phyloP scores from a whole-genome alignment of 2,888 invertebrate species.

The Mycogona germanica region DNA sequence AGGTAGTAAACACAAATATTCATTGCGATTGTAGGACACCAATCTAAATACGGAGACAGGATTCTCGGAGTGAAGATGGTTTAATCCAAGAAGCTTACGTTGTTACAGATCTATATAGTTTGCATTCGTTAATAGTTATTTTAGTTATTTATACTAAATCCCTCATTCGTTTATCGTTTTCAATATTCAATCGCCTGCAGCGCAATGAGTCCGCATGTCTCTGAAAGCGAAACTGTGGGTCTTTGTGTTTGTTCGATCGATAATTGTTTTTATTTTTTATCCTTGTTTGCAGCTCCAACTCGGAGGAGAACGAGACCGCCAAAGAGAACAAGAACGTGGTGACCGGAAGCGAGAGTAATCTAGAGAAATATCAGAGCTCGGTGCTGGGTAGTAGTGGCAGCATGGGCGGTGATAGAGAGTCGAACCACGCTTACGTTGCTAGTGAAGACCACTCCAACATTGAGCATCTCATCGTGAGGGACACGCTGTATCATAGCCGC shows the following conservation, averaged over 20 bases:
- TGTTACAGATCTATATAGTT: no score
- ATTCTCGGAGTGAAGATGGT: no score
- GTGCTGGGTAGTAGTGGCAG: constrained; percentile 1
- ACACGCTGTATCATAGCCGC: constrained; percentile 71
- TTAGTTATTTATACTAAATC: no score
- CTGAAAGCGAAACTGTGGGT: not conserved
- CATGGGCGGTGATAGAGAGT: constrained; percentile 14
- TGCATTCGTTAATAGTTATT: no score
- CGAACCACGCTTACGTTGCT: constrained; percentile 9
- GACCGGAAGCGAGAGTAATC: not conserved
- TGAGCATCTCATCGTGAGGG: constrained; percentile 53
- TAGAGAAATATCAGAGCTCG: constrained; percentile 9
- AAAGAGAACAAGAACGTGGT: not conserved
- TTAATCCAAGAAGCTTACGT: no score
- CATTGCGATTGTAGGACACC: not conserved
- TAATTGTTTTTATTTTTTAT: not conserved
- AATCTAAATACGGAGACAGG: no score
- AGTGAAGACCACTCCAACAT: constrained; percentile 18
- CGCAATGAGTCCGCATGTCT: not conserved
- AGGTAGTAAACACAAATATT: not conserved
- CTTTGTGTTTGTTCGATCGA: not conserved
- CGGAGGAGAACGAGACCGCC: not conserved
- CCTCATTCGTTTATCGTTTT: no score
- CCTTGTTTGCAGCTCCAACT: not conserved
- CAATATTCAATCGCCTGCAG: not conserved